Base-by-base conservation (phyloP, 2,888 invertebrate species). In the Noctua fimbriata region DNA sequence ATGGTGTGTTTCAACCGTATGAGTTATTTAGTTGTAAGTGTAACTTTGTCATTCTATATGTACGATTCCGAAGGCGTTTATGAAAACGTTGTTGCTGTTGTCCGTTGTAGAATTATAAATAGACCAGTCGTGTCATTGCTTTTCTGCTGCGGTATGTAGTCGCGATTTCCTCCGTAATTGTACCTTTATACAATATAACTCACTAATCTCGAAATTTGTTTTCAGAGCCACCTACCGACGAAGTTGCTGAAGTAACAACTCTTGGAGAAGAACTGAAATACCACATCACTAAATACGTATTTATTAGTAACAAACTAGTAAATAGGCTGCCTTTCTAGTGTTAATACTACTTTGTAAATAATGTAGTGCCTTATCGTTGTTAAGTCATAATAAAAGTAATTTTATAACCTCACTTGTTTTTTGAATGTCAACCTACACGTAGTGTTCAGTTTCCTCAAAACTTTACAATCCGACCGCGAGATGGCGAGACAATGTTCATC, bases 241-340 rank as follows among this genome's bases (percentile, higher is more conserved):
- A 96, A 12, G 91, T 92, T 0, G 95, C 92, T 5, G 96, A 96
- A 89, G 91, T 93, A 7, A 96, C 96, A 12, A 93, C 94, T 0
- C 75, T 94, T 0, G 94, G 91, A 1, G 95, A 95, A 85, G 96
- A 96, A 74, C 73, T 96, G 1, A 95, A 95, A 73, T 96, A 95
- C 69, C 93, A 96, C 75, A 88, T 86, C 49, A 96, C 96, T 0
- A 96, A 95, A 89, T 96, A 96, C 80, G 92, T 90, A 0, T 94
- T 89, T 82, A 83, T 96, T 32, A 94, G 93, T 73, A 96, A 96
- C 85, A 93, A 92, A 85, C 79, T 94, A 18, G 87, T 90, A 0
- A 93, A 93, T 78, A 94, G 92, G 83, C 76, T 95, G 12, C 89
- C 92, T 69, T 92, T 84, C 49, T 86, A 82, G 63, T 79, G 24